Conservation (phyloP, 2,888 invertebrate species). For the Tetanocera ferruginea region DNA sequence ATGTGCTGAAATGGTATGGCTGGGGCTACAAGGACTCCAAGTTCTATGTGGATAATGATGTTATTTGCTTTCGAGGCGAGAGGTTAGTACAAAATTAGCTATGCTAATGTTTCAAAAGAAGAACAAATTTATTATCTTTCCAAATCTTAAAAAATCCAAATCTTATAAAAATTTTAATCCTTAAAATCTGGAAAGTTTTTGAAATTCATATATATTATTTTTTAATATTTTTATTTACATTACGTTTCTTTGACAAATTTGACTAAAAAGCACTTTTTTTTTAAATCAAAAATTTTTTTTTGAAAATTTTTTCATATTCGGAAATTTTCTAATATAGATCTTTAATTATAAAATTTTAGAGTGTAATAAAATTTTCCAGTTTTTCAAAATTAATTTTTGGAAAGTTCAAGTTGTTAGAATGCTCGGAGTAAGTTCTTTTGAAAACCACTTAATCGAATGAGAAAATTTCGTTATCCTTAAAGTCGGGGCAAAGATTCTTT, state of each 20-base stretch:
- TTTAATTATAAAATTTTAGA: no score
- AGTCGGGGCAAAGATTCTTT: no score
- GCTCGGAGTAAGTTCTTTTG: no score
- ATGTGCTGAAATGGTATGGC: conserved; percentile 97
- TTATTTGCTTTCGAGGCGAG: conserved; percentile 84
- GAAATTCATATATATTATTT: neutral
- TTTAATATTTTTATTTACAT: neutral
- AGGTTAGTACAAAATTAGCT: conserved; percentile 74
- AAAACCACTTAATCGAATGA: no score
- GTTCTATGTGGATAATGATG: conserved; percentile 79
- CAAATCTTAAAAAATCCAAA: neutral
- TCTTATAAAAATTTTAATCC: neutral
- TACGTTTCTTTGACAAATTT: neutral
- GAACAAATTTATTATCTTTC: neutral
- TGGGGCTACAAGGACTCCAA: conserved; percentile 99
- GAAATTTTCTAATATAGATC: no score
- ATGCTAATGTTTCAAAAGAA: no score
- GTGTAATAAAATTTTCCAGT: no score
- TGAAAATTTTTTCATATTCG: no score
- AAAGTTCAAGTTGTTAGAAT: no score
- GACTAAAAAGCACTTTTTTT: neutral
- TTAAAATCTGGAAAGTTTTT: conserved; percentile 1
- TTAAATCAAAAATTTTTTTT: neutral
- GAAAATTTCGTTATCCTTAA: no score
- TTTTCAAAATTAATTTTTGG: no score